Evolutionary conservation across 1,140 invertebrate genomes (phyloP).

Genomic region (Vanessa atalanta): DNA sequence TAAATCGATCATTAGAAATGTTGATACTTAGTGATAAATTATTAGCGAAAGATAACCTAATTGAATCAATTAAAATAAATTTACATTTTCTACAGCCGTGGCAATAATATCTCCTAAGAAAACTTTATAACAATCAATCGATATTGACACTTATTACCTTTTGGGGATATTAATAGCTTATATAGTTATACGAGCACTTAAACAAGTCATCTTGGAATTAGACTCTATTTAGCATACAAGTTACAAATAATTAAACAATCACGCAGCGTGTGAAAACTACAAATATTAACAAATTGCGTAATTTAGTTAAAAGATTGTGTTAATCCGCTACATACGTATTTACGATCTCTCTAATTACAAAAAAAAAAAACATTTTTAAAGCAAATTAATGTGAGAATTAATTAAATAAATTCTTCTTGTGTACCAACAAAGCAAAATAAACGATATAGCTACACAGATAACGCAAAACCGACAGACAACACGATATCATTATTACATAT

Average conservation of each 20-base stretch:
- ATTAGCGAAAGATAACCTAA: too few relatives aligned
- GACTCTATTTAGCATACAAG: too few relatives aligned
- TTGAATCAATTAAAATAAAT: too few relatives aligned
- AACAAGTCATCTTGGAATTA: too few relatives aligned
- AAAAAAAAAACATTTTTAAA: slow-evolving; percentile 27
- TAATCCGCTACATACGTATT: slow-evolving; percentile 15
- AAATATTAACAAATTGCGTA: slow-evolving; percentile 8
- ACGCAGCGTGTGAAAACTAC: background rate
- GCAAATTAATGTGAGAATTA: slow-evolving; percentile 38
- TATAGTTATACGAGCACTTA: too few relatives aligned
- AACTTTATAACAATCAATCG: too few relatives aligned
- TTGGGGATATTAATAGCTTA: too few relatives aligned
- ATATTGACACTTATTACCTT: too few relatives aligned
- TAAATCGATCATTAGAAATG: too few relatives aligned
- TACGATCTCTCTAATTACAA: slow-evolving; percentile 25
- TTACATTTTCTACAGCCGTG: too few relatives aligned
- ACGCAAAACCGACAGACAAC: slow-evolving; percentile 4
- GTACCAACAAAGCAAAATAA: slow-evolving; percentile 19
- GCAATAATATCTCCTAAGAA: too few relatives aligned
- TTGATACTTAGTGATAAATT: too few relatives aligned
- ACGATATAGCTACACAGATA: slow-evolving; percentile 3
- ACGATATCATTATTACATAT: slow-evolving; percentile 2
- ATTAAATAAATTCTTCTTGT: slow-evolving; percentile 20
- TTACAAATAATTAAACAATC: background rate
- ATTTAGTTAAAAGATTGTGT: slow-evolving; percentile 6